Percentiles rank a stretch among this genome's conserved stretches.
Conservation (phyloP, 2,888 invertebrate species). For the Petrophora chlorosata region DNA sequence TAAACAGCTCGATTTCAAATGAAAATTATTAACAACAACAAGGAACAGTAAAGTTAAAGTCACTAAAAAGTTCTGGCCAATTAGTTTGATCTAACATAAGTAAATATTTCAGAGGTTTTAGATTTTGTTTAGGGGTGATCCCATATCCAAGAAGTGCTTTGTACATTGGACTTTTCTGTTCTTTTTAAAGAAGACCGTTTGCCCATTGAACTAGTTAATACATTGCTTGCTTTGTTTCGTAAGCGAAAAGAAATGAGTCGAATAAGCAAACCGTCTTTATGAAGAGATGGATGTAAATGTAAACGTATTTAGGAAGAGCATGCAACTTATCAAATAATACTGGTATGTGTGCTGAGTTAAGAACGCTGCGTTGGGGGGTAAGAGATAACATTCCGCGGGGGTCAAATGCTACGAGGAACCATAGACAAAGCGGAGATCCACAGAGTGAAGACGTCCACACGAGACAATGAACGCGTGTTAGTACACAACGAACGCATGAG, state of each 20-base stretch:
- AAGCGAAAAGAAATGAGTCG: not conserved
- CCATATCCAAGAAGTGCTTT: conserved; percentile 43
- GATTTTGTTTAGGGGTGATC: conserved; percentile 23
- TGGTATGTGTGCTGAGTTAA: conserved; percentile 66
- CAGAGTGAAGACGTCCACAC: conserved; percentile 59
- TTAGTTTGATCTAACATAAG: conserved; percentile 10
- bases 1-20: conserved; percentile 31
- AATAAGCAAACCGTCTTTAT: conserved; percentile 42
- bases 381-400: conserved; percentile 71
- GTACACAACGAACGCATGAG: conserved; percentile 73
- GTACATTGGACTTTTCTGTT: conserved; percentile 59
- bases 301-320: conserved; percentile 53
- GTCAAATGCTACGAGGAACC: conserved; percentile 72
- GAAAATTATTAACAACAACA: conserved; percentile 34
- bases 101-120: not conserved
- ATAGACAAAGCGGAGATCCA: conserved; percentile 75
- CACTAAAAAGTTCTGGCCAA: conserved; percentile 34
- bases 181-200: conserved; percentile 54
- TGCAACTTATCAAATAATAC: conserved; percentile 68
- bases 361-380: conserved; percentile 66
- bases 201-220: conserved; percentile 35
- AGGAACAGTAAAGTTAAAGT: conserved; percentile 64
- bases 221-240: not conserved
- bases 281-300: conserved; percentile 23
- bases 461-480: conserved; percentile 66